Conservation (phyloP, 2,113 vertebrate species). For the Antigone vipio region DNA sequence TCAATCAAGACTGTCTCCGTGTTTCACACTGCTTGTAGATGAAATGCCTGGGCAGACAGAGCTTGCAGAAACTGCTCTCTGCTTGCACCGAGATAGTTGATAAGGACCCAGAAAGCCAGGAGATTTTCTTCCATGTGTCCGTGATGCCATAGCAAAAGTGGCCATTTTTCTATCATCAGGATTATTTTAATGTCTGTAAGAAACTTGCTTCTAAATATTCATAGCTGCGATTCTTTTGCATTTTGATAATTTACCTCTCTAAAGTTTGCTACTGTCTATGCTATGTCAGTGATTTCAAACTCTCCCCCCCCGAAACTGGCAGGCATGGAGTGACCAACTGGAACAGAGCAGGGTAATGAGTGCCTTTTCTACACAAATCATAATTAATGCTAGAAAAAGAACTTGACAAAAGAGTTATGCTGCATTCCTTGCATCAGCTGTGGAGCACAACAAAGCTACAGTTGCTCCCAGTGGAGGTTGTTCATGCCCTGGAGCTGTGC, state of each 20-base stretch:
- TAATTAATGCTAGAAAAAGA: neutral
- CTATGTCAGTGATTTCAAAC: neutral
- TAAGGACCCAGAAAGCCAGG: neutral
- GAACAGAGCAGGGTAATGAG: neutral
- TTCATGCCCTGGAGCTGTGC: neutral
- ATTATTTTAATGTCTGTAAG: neutral
- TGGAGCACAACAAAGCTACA: neutral
- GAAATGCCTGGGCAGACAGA: neutral
- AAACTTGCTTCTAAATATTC: neutral
- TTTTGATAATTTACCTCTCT: neutral
- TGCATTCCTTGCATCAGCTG: neutral
- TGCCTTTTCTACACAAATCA: neutral
- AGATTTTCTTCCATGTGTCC: neutral
- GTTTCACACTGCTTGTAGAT: neutral
- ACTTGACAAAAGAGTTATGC: rapidly evolving
- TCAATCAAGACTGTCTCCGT: neutral
- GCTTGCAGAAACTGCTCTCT: neutral
- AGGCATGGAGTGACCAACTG: neutral
- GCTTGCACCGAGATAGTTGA: neutral
- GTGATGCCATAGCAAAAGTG: neutral
- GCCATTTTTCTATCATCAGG: neutral
- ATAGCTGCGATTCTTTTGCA: neutral
- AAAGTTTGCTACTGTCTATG: neutral
- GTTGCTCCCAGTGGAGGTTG: neutral
- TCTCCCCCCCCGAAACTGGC: neutral